Percentiles rank a stretch among this genome's conserved stretches.
These are phyloP conservation scores for Leptobrachium ailaonicum DNA, from an alignment of 2,113 vertebrate species.

Conservation along the genomic window DNA sequence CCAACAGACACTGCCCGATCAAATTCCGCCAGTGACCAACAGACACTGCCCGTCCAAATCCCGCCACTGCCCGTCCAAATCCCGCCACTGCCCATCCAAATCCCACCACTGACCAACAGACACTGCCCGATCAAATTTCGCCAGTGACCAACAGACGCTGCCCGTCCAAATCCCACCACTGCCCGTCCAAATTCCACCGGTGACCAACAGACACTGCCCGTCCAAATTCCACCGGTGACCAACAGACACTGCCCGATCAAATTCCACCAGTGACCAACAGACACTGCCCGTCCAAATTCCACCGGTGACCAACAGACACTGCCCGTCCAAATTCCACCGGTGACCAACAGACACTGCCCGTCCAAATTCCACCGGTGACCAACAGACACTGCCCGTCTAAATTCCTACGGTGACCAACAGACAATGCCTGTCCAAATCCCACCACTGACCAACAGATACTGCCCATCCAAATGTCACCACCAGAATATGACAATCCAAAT, in stretches of 20 bases:
- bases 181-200: neutral
- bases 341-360: neutral
- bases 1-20: neutral
- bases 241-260: neutral
- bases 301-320: neutral
- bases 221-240: neutral
- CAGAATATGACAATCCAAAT: neutral
- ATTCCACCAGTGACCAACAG: neutral
- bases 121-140: too few species aligned
- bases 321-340: neutral
- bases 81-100: too few species aligned
- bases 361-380: neutral
- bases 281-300: neutral
- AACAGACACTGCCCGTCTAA: neutral
- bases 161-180: neutral
- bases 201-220: too few species aligned
- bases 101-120: too few species aligned
- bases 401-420: too few species aligned
- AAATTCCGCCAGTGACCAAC: neutral
- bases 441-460: neutral
- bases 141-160: too few species aligned
- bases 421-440: neutral
- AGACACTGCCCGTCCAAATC: too few species aligned
- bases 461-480: neutral
- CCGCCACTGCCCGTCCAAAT: too few species aligned